Evolutionary conservation across 2,888 invertebrate species (phyloP).

Genomic region (Linnaemya vulpina): DNA sequence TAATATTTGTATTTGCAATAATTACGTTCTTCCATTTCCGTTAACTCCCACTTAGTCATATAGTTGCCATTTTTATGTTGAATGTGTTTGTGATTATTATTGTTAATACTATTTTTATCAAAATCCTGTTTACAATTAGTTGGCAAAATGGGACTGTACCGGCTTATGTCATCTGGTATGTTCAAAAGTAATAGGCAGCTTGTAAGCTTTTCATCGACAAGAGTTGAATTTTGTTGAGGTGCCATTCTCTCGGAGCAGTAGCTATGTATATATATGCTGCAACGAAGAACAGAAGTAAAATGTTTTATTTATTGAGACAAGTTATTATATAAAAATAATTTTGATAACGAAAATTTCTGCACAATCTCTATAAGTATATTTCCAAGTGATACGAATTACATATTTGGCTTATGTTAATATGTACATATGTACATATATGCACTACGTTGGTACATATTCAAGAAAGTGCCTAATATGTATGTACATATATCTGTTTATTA

Average conservation of each 20-base stretch:
- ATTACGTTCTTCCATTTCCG: slow-evolving; percentile 54
- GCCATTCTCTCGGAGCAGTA: slow-evolving; percentile 75
- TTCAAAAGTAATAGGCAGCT: slow-evolving; percentile 78
- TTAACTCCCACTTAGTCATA: slow-evolving; percentile 52
- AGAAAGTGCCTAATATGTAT: neutral
- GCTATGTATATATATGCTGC: slow-evolving; percentile 9
- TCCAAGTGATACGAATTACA: no score
- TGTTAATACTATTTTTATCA: slow-evolving; percentile 69
- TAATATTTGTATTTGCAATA: slow-evolving; percentile 65
- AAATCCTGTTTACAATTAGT: slow-evolving; percentile 73
- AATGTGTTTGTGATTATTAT: slow-evolving; percentile 62
- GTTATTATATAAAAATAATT: no score
- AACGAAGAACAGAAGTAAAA: slow-evolving; percentile 30
- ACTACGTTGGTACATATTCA: no score
- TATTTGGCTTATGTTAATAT: no score
- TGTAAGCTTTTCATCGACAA: slow-evolving; percentile 80
- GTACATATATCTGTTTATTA: neutral
- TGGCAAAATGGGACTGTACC: slow-evolving; percentile 80
- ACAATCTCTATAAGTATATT: no score
- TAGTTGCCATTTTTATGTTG: slow-evolving; percentile 49
- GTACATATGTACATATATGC: no score
- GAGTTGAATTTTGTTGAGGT: slow-evolving; percentile 82
- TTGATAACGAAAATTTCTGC: no score
- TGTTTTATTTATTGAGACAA: no score
- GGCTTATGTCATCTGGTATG: slow-evolving; percentile 77